phyloP scores from a whole-genome alignment of 2,888 invertebrate genomes.

The Acrobasis suavella region DNA sequence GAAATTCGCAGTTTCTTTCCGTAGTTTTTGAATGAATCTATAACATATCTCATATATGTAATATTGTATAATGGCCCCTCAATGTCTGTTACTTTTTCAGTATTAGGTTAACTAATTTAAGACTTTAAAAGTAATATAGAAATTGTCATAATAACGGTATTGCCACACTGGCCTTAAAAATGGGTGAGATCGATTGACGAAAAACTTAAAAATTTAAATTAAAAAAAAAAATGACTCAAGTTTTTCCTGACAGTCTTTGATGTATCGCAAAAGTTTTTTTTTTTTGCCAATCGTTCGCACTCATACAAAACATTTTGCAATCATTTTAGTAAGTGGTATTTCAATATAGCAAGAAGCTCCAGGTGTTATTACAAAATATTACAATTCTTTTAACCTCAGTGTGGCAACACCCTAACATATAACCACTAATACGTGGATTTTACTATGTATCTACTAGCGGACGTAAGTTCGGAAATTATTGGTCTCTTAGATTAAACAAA shows the following conservation, averaged over 20 bases:
- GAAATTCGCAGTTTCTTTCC: slow-evolving; percentile 19
- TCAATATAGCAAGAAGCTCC: too few species aligned
- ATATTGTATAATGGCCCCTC: slow-evolving; percentile 59
- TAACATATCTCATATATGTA: slow-evolving; percentile 62
- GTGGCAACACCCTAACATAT: slow-evolving; percentile 22
- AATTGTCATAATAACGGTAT: slow-evolving; percentile 42
- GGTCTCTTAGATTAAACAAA: slow-evolving; percentile 55
- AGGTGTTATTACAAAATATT: too few species aligned
- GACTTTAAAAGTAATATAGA: slow-evolving; percentile 68
- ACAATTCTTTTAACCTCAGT: too few species aligned
- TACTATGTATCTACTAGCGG: slow-evolving; percentile 38
- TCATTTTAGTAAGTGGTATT: too few species aligned
- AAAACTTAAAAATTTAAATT: too few species aligned
- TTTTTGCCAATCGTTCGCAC: too few species aligned
- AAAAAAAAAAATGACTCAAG: too few species aligned
- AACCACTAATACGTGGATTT: slow-evolving; percentile 21
- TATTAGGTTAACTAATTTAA: slow-evolving; percentile 74
- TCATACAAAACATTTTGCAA: too few species aligned
- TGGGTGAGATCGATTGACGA: too few species aligned
- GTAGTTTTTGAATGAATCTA: slow-evolving; percentile 29
- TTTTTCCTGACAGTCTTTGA: too few species aligned
- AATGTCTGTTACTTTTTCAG: slow-evolving; percentile 72
- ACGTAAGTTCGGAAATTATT: slow-evolving; percentile 48
- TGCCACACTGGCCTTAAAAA: too few species aligned
- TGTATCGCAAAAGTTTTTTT: too few species aligned